These are phyloP conservation scores for Agapornis roseicollis DNA, from an alignment of 2,113 vertebrate species.

Conservation along the genomic window DNA sequence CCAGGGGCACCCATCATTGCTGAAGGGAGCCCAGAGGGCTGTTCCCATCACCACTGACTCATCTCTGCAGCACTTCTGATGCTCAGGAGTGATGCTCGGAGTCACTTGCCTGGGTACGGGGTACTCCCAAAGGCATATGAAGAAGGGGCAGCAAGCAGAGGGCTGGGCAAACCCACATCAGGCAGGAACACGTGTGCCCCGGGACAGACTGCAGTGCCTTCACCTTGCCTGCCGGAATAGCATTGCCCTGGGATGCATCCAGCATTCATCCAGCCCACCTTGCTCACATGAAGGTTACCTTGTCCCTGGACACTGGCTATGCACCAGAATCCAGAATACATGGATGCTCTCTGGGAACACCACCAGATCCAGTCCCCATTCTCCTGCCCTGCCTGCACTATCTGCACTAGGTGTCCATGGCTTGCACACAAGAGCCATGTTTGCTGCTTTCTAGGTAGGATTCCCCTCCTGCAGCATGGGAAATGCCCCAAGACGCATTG, in stretches of 20 bases:
- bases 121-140: background rate
- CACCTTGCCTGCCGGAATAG: background rate
- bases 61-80: background rate
- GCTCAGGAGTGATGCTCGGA: background rate
- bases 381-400: background rate
- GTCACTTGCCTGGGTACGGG: background rate
- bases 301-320: fast-evolving
- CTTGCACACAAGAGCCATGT: fast-evolving
- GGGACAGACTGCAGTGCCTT: background rate
- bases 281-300: background rate
- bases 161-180: background rate
- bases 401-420: background rate
- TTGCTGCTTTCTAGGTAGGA: background rate
- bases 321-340: background rate
- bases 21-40: background rate
- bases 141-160: background rate
- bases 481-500: background rate
- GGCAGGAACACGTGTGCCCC: fast-evolving
- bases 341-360: fast-evolving
- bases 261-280: background rate
- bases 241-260: background rate
- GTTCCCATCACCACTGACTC: background rate
- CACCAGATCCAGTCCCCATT: fast-evolving
- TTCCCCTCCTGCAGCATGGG: background rate
- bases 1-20: background rate